phyloP scores from a whole-genome alignment of 2,113 vertebrate species.

The Apteryx mantelli region DNA sequence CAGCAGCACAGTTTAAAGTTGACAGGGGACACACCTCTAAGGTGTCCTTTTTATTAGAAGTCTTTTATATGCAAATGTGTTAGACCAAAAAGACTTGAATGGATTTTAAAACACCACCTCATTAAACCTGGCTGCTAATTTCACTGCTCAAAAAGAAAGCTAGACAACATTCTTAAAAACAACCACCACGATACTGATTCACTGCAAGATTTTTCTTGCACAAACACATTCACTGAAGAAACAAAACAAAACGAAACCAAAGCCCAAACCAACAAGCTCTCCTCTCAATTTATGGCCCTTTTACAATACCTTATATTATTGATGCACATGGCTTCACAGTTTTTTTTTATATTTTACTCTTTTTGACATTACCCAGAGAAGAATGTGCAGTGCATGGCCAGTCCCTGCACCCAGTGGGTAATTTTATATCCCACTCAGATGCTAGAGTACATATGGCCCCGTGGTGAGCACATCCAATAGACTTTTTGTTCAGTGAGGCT shows the following conservation, averaged over 20 bases:
- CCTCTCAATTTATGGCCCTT: constrained; percentile 51
- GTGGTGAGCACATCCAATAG: constrained; percentile 24
- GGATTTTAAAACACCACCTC: not conserved
- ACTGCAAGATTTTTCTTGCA: constrained; percentile 39
- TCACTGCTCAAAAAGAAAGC: not conserved
- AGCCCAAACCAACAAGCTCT: constrained; percentile 60
- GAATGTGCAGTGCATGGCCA: not conserved
- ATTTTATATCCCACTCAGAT: constrained; percentile 29
- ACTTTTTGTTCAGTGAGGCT: constrained; percentile 43
- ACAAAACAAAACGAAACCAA: constrained; percentile 32
- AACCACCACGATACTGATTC: constrained; percentile 5
- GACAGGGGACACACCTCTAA: not conserved
- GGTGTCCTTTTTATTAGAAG: not conserved
- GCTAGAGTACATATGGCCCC: constrained; percentile 52
- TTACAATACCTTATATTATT: constrained; percentile 46
- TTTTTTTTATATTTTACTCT: not conserved
- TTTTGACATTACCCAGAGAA: constrained; percentile 32
- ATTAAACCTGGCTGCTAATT: not conserved
- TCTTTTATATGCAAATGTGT: not conserved
- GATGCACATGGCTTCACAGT: constrained; percentile 22
- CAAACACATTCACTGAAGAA: constrained; percentile 35
- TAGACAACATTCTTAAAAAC: not conserved
- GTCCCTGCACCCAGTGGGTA: not conserved
- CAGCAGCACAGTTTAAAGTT: not conserved
- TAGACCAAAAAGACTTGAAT: not conserved